phyloP scores from a whole-genome alignment of 2,113 vertebrate species.

The Rhodinocichla rosea region DNA sequence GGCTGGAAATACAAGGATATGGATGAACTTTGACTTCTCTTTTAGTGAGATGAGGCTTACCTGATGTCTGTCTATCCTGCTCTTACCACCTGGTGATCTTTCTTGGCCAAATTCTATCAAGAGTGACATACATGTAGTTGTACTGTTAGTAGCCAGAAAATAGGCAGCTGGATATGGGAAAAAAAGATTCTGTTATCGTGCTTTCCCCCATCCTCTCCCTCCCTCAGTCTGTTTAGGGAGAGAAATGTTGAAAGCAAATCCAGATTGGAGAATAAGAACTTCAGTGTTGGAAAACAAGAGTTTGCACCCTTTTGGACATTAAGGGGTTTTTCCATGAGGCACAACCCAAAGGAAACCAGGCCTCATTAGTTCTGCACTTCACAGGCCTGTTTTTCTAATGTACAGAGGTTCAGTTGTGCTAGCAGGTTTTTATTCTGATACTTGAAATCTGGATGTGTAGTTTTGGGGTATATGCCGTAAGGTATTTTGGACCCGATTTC shows the following conservation, averaged over 20 bases:
- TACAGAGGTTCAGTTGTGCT: neutral
- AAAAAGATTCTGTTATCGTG: neutral
- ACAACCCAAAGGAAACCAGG: neutral
- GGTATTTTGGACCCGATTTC: neutral
- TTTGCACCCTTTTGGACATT: neutral
- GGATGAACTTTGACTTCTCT: neutral
- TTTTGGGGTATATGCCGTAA: neutral
- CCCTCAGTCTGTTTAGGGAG: neutral
- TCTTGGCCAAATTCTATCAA: neutral
- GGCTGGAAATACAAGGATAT: neutral
- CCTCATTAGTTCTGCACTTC: neutral
- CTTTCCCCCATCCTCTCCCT: neutral
- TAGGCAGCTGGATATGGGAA: neutral
- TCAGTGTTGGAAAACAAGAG: neutral
- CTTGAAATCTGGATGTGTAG: neutral
- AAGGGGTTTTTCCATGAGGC: neutral
- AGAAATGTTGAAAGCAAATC: neutral
- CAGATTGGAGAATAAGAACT: neutral
- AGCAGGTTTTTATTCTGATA: neutral
- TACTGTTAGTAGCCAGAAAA: neutral
- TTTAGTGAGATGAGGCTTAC: neutral
- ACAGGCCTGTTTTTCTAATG: conserved; percentile 10
- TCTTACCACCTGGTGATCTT: neutral
- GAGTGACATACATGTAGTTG: fast-evolving
- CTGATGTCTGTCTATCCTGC: neutral